phyloP scores from a whole-genome alignment of 2,113 vertebrate genomes.

The Azemiops feae region DNA sequence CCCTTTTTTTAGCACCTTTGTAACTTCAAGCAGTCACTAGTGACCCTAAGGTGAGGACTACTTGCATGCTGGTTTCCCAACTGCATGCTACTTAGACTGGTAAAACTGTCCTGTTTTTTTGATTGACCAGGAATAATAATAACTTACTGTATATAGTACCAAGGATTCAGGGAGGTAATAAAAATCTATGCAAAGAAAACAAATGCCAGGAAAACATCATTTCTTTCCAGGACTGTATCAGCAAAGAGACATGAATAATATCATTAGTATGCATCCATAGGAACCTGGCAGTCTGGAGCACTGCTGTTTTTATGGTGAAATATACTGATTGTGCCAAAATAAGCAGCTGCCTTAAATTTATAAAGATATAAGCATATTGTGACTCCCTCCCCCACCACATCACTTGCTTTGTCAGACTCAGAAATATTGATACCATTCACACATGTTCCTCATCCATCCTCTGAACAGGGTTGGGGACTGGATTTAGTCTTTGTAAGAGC shows the following conservation, averaged over 20 bases:
- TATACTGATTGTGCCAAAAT: constrained; percentile 34
- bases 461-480: constrained; percentile 39
- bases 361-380: constrained; percentile 40
- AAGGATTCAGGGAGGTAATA: neutral
- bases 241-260: constrained; percentile 28
- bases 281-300: constrained; percentile 51
- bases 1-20: neutral
- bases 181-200: neutral
- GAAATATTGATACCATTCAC: constrained; percentile 34
- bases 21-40: neutral
- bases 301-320: constrained; percentile 42
- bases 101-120: neutral
- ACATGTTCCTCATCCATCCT: constrained; percentile 23
- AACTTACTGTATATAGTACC: neutral
- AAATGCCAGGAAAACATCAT: neutral
- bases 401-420: constrained; percentile 35
- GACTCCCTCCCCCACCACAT: neutral
- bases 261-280: constrained; percentile 24
- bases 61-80: neutral
- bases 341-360: constrained; percentile 49
- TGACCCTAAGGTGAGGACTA: neutral
- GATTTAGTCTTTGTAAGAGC: constrained; percentile 36
- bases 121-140: neutral
- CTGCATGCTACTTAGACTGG: neutral
- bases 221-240: neutral